Percentiles rank a stretch among this genome's conserved stretches.
These are phyloP conservation scores for Clupea harengus DNA, from an alignment of 2,113 vertebrate species.

Conservation along the genomic window DNA sequence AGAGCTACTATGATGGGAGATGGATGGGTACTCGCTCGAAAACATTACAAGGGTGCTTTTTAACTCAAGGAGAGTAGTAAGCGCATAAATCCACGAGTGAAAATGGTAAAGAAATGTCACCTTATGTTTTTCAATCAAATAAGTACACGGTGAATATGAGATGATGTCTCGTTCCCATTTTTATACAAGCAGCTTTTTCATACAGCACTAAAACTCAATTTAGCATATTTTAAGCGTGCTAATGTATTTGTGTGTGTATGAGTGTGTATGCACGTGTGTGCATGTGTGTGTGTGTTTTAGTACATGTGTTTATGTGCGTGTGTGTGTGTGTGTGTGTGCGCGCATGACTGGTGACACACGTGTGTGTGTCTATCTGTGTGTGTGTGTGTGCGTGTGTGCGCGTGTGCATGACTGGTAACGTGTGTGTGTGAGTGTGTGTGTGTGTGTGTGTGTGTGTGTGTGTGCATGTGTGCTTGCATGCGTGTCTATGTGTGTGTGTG, in stretches of 20 bases:
- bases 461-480: not conserved
- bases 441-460: not conserved
- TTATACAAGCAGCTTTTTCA: not conserved
- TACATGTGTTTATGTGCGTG: not conserved
- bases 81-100: not conserved
- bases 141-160: not conserved
- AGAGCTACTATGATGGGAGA: not conserved
- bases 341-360: too few relatives aligned
- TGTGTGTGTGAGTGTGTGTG: too few relatives aligned
- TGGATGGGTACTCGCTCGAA: not conserved
- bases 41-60: not conserved
- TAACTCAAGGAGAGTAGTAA: not conserved
- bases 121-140: not conserved
- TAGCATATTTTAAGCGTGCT: not conserved
- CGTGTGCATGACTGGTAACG: not conserved
- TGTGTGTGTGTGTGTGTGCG: too few relatives aligned
- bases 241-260: not conserved
- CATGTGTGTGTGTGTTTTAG: not conserved
- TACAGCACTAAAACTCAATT: not conserved
- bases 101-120: not conserved
- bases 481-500: not conserved
- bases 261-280: not conserved
- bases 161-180: not conserved
- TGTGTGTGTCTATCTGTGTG: not conserved
- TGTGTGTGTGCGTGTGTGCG: not conserved